Evolutionary conservation across 2,113 vertebrate species (phyloP).

Genomic region (Benitochromis conjunctus): DNA sequence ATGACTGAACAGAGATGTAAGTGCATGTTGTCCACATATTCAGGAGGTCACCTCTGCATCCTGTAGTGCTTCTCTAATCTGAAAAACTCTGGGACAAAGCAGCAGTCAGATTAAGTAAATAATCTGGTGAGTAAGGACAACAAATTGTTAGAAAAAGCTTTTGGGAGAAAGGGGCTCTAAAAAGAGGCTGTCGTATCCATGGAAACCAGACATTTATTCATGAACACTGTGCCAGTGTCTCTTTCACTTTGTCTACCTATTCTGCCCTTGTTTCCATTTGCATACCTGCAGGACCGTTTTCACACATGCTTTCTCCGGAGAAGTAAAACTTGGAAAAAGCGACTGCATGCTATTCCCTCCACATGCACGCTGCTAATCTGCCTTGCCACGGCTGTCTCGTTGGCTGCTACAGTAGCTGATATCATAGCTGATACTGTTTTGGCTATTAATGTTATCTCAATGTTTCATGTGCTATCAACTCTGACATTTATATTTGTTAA

Average conservation of each 20-base stretch:
- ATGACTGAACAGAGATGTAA: background rate
- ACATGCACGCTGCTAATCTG: background rate
- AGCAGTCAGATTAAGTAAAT: constrained; percentile 51
- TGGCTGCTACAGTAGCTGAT: background rate
- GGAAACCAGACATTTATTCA: constrained; percentile 64
- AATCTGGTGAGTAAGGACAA: constrained; percentile 33
- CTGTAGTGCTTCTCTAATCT: constrained; percentile 43
- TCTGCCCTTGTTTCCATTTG: constrained; percentile 3
- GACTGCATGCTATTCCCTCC: background rate
- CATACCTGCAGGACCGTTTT: background rate
- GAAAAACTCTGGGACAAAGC: constrained; percentile 41
- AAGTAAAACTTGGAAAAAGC: background rate
- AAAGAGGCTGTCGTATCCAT: constrained; percentile 62
- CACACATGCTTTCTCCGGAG: background rate
- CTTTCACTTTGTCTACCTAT: background rate
- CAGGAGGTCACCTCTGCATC: constrained; percentile 25
- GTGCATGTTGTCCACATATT: background rate
- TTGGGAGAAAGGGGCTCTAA: constrained; percentile 1
- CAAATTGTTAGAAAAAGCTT: constrained; percentile 43
- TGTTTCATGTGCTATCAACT: background rate
- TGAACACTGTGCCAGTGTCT: constrained; percentile 12
- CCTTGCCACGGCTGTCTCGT: background rate
- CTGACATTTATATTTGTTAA: constrained; percentile 8
- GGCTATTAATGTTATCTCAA: background rate
- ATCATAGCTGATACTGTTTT: background rate